Evolutionary conservation across 1,140 invertebrate species (phyloP), one percentile per base, ranked within the genome.

Genomic region (Bicyclus anynana): DNA sequence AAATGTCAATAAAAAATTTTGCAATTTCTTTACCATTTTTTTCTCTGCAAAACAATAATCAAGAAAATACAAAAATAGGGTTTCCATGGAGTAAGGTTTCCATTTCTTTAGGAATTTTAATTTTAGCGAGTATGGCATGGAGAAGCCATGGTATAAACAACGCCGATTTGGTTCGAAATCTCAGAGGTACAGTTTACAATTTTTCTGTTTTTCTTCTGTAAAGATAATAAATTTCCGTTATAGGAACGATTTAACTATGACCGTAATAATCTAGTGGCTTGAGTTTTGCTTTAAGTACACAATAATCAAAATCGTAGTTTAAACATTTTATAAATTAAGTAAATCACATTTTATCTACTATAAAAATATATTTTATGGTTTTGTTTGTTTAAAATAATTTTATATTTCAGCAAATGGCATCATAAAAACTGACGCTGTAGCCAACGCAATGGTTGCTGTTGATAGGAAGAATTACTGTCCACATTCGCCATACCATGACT

Each of bases 91-190:
- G 37, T 54, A 58, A 58, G 18, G 18, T 58, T 44, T 56, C 33
- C 53, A 40, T 72, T 52, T 18, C 61, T 17, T 9, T 72, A 38
- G 14, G 65, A 21, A 46, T 49, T 66, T 60, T 72, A 53, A 52
- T 62, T 57, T 50, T 72, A 52, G 27, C 64, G 70, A 75, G 55
- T 51, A 93, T 93, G 92, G 92, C 92, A 72, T 93, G 96, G 93
- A 90, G 96, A 75, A 97, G 95, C 65, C 94, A 96, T 78, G 97
- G 96, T 53, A 92, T 91, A 74, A 93, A 91, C 65, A 97, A 98
- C 91, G 86, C 90, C n/a, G 95, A 98, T 69, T 90, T 98, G 68
- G 91, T 98, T 29, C 90, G 93, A 51, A 94, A 97, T 84, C 88
- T 98, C 44, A 92, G 92, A 91, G 90, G 96, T 97, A 92, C 89